These are phyloP conservation scores for Nomada ruficornis DNA, from an alignment of 2,888 invertebrate genomes.

Conservation along the genomic window DNA sequence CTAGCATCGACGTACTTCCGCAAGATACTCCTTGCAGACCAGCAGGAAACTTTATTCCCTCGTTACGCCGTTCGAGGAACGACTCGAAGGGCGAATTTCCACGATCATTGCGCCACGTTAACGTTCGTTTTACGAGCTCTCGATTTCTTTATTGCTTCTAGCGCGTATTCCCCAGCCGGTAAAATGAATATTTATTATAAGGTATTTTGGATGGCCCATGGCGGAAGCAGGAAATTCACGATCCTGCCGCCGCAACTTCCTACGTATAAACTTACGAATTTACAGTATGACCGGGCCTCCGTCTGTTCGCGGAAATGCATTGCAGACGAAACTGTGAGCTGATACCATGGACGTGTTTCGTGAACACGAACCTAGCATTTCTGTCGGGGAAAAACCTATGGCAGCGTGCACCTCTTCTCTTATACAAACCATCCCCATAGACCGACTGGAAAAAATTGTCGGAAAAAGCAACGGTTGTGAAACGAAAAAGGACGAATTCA, in stretches of 20 bases:
- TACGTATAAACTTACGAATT: slow-evolving; percentile 68
- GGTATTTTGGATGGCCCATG: slow-evolving; percentile 34
- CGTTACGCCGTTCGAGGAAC: slow-evolving; percentile 15
- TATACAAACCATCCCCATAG: background rate
- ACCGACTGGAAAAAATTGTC: background rate
- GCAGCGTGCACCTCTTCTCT: background rate
- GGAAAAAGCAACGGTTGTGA: no score
- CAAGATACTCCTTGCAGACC: background rate
- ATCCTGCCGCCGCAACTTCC: slow-evolving; percentile 40
- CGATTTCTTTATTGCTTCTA: slow-evolving; percentile 55
- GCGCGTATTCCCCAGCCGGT: slow-evolving; percentile 7
- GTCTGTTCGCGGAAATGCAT: background rate
- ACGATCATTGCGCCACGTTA: slow-evolving; percentile 51
- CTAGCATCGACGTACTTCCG: slow-evolving; percentile 13
- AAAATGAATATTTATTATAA: slow-evolving; percentile 66
- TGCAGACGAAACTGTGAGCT: slow-evolving; percentile 31
- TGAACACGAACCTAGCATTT: slow-evolving; percentile 38
- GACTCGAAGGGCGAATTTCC: background rate
- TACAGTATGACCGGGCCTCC: slow-evolving; percentile 46
- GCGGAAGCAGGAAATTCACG: slow-evolving; percentile 59
- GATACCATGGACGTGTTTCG: slow-evolving; percentile 27
- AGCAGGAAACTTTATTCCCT: slow-evolving; percentile 18
- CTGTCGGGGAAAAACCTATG: slow-evolving; percentile 32
- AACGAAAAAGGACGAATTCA: no score
- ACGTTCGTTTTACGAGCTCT: slow-evolving; percentile 45